Base-by-base conservation (phyloP, 2,113 vertebrate genomes). In the Oreotrochilus melanogaster region DNA sequence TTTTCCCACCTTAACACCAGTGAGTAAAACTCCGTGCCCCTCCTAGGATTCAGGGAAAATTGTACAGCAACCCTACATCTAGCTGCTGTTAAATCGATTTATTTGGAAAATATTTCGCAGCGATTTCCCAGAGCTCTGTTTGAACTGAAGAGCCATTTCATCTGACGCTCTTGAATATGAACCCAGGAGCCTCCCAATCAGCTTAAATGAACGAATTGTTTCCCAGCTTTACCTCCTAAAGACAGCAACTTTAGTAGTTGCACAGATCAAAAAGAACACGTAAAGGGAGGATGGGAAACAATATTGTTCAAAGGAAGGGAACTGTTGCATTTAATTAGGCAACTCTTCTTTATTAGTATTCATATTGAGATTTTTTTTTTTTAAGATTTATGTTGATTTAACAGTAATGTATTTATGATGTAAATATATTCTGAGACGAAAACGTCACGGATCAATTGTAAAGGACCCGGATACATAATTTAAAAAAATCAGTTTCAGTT, bases 401-500 rank as follows among this genome's bases (percentile, higher is more conserved):
- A 95, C 97, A 64, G 93, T 97, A 95, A 93, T 91, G 94, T 97
- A 97, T 98, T 98, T 98, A 97, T 89, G 69, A 98, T 98, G 98
- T 98, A 98, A 98, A 98, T 98, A 97, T 98, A 98, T 98, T 98
- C 98, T 94, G 91, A 97, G 94, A 97, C 81, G 96, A 96, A 97
- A 98, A 98, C 98, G 98, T 98, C 98, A 98, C 91, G 95, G 97
- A 98, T 98, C 98, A 98, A 98, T 98, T 98, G 98, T 98, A 96
- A 98, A 98, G 95, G 96, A 98, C 98, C 98, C 98, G 97, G 98
- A 98, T 98, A 98, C 98, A 98, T 98, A 97, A 98, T 98, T 98
- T 98, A 73, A 96, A 98, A 98, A 98, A 98, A 98, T 98, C 98
- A 98, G 98, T 98, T 98, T 98, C 98, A 98, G 97, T 98, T 97